Evolutionary conservation across 2,113 vertebrate genomes (phyloP).

Genomic region (Actenoides lindsayi): DNA sequence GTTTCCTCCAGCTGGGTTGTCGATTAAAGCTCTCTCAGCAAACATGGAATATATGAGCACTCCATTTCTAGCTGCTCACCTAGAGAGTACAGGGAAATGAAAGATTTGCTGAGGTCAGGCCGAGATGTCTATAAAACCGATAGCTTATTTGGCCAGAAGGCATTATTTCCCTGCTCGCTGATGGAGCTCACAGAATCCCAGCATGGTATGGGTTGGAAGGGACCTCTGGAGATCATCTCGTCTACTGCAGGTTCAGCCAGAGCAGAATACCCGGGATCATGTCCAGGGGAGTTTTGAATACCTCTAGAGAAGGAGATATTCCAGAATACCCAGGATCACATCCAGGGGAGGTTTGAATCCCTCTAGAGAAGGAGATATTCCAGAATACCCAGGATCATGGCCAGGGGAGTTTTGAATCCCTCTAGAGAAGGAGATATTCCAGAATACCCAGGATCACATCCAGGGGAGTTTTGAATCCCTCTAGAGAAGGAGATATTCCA

Average conservation of each 20-base stretch:
- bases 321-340: neutral
- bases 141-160: neutral
- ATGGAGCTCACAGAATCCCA: neutral
- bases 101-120: neutral
- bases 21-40: neutral
- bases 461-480: no score
- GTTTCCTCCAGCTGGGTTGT: conserved; percentile 33
- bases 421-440: no score
- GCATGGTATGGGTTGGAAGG: neutral
- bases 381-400: neutral
- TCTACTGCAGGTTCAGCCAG: neutral
- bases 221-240: neutral
- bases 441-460: neutral
- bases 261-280: neutral
- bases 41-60: neutral
- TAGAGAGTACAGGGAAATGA: neutral
- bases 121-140: neutral
- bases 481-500: neutral
- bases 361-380: no score
- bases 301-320: neutral
- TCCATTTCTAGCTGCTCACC: neutral
- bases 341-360: no score
- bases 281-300: no score
- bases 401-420: no score
- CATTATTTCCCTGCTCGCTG: neutral